These are phyloP conservation scores for Prionace glauca DNA, from an alignment of 2,797 vertebrate genomes.

Conservation along the genomic window DNA sequence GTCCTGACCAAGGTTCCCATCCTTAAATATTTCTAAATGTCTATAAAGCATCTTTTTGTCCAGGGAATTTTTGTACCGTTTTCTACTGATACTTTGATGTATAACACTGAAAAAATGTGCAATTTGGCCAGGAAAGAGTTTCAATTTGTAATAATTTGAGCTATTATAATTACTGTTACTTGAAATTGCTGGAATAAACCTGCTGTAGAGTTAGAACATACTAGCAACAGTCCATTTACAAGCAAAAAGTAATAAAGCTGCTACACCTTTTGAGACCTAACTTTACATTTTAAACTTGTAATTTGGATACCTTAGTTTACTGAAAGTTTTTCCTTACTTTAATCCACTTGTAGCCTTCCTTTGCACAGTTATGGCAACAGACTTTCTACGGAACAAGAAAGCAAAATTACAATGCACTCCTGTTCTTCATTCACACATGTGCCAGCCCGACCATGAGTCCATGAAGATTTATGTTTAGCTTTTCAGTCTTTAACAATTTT, in stretches of 20 bases:
- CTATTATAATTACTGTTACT: conserved; percentile 19
- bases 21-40: conserved; percentile 19
- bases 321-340: not conserved
- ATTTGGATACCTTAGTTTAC: conserved; percentile 19
- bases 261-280: conserved; percentile 1
- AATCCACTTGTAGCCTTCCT: not conserved
- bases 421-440: conserved; percentile 66
- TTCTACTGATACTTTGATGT: conserved; percentile 34
- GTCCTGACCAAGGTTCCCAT: conserved; percentile 31
- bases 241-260: not conserved
- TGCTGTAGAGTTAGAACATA: not conserved
- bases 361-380: conserved; percentile 19
- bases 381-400: conserved; percentile 13
- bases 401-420: conserved; percentile 56
- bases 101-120: conserved; percentile 20
- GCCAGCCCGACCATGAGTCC: conserved; percentile 71
- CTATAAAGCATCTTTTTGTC: conserved; percentile 2
- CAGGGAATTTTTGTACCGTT: conserved; percentile 29
- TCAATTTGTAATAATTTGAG: conserved; percentile 18
- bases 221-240: not conserved
- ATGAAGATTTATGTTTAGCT: conserved; percentile 60
- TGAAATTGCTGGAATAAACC: not conserved
- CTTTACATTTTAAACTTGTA: conserved; percentile 29
- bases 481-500: conserved; percentile 55
- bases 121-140: conserved; percentile 7